Conservation (phyloP, 1,140 invertebrate species). For the Brachionus koreanus region DNA sequence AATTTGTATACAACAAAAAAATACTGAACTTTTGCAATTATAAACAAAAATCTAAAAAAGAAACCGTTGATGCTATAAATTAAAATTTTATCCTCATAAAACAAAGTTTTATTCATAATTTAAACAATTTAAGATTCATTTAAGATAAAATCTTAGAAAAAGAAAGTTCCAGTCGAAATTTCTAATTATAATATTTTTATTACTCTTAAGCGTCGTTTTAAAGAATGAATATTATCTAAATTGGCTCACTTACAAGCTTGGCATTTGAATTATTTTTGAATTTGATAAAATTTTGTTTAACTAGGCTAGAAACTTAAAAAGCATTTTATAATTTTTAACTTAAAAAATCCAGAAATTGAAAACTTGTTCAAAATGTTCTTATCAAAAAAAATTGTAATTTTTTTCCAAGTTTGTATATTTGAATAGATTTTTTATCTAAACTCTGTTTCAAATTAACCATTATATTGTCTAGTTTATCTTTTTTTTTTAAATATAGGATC, state of each 20-base stretch:
- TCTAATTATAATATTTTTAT: background rate
- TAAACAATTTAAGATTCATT: background rate
- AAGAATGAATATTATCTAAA: background rate
- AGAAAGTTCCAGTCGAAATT: background rate
- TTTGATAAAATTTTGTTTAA: background rate
- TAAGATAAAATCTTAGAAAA: background rate
- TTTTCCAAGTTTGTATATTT: background rate
- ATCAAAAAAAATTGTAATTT: background rate
- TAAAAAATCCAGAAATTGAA: slow-evolving; percentile 20
- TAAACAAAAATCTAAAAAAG: background rate
- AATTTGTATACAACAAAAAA: too few relatives aligned
- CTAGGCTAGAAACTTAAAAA: background rate
- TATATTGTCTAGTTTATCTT: background rate
- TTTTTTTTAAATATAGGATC: background rate
- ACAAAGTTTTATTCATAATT: background rate
- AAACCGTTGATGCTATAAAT: background rate
- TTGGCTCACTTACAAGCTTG: background rate
- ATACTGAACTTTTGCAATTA: background rate
- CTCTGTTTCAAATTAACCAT: slow-evolving; percentile 14
- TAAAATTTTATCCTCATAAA: background rate
- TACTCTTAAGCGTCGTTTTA: background rate
- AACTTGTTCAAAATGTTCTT: slow-evolving; percentile 27
- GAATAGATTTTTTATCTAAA: background rate
- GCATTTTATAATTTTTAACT: background rate
- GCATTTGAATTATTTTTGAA: background rate